Evolutionary conservation across 2,113 vertebrate genomes (phyloP), one percentile per base, ranked within the genome.

Genomic region (Dunckerocampus dactyliophorus): DNA sequence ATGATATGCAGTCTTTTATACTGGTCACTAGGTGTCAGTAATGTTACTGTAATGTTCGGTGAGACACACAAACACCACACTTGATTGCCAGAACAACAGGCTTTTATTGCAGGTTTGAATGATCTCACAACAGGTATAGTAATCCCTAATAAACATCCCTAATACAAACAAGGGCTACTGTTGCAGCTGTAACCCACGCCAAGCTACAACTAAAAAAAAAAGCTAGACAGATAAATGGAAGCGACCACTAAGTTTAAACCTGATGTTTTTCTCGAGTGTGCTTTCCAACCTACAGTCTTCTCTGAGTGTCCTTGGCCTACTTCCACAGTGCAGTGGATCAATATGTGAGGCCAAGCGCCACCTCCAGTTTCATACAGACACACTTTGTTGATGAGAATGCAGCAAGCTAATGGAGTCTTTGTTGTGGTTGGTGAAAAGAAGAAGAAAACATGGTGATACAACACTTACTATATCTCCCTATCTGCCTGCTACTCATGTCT

Each of bases 301-400:
- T 73, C 62, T 47, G 39, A 67, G 58, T 69, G 55, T 56, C 62
- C 39, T 61, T 74, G 55, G 63, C 58, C 57, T 63, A 59, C 42
- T 70, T 59, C 48, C 31, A 67, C 46, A 22, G 15, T 20, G n/a
- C 11, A 39, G n/a, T 67, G 57, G 73, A 80, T 87, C 79, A 75
- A 80, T 82, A 79, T 42, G 62, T 74, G 62, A 56, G 61, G 53
- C 54, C 28, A 62, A 67, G 65, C 28, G 43, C 54, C 19, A 31
- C 21, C 56, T 62, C 66, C 59, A 55, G 47, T 61, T 62, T 39
- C 57, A 37, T 46, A 12, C 39, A 46, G n/a, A 56, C 56, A 72
- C 65, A 67, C 14, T 46, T 20, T 34, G 24, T 34, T 46, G 47
- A 60, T 51, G 20, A 59, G 21, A 47, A n/a, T 49, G 58, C 50